Conservation (phyloP, 2,888 invertebrate genomes). For the Drosophila tanythrix region DNA sequence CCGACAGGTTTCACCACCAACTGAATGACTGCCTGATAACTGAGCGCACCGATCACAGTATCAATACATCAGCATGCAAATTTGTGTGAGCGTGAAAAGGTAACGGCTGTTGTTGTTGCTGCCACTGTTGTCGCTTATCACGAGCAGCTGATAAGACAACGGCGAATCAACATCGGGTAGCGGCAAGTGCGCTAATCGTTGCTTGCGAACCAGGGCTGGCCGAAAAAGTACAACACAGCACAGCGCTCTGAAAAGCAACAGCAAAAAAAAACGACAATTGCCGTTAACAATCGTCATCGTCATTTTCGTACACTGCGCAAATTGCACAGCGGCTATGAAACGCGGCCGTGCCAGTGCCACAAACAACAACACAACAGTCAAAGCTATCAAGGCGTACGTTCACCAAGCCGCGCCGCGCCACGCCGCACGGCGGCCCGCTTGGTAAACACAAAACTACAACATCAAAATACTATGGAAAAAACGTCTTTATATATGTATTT, state of each 20-base stretch:
- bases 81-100: conserved; percentile 25
- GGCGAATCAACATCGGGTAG: conserved; percentile 34
- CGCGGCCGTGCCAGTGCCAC: conserved; percentile 72
- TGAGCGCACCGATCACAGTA: conserved; percentile 31
- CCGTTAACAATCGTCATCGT: conserved; percentile 75
- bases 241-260: background rate
- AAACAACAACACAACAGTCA: conserved; percentile 50
- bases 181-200: conserved; percentile 67
- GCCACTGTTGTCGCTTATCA: conserved; percentile 57
- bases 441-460: conserved; percentile 77
- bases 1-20: conserved; percentile 6
- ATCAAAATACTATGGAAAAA: conserved; percentile 71
- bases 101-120: conserved; percentile 38
- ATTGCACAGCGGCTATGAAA: conserved; percentile 75
- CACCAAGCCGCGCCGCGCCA: conserved; percentile 55
- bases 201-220: conserved; percentile 63
- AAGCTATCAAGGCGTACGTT: conserved; percentile 69
- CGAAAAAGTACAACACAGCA: conserved; percentile 38
- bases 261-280: conserved; percentile 64
- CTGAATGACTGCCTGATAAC: conserved; percentile 15
- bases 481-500: conserved; percentile 48
- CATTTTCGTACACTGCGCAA: conserved; percentile 74
- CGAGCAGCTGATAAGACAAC: conserved; percentile 66
- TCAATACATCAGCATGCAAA: conserved; percentile 50
- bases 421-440: conserved; percentile 60